Evolutionary conservation across 2,888 invertebrate species (phyloP).

Genomic region (Pollenia amentaria): DNA sequence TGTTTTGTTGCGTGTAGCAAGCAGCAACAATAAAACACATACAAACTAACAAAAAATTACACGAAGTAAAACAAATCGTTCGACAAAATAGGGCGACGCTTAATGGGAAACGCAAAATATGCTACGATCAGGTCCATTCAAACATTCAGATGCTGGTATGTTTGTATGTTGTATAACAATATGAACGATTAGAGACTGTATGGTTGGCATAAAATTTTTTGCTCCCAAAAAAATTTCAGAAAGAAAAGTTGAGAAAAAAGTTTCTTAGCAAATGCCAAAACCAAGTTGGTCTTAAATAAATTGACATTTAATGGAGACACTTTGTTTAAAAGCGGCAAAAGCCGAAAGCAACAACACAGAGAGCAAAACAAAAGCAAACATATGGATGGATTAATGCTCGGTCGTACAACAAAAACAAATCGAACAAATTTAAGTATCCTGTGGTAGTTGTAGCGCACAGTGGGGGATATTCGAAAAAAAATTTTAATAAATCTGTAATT

Average conservation of each 20-base stretch:
- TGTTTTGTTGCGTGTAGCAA: slow-evolving; percentile 75
- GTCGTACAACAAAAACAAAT: slow-evolving; percentile 8
- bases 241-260: slow-evolving; percentile 35
- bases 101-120: slow-evolving; percentile 59
- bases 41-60: slow-evolving; percentile 68
- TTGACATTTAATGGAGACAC: slow-evolving; percentile 75
- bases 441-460: not conserved
- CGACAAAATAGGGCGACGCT: slow-evolving; percentile 75
- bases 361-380: slow-evolving; percentile 38
- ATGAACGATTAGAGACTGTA: slow-evolving; percentile 25
- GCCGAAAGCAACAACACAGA: slow-evolving; percentile 55
- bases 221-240: slow-evolving; percentile 25
- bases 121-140: not conserved
- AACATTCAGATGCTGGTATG: slow-evolving; percentile 1
- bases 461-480: no score
- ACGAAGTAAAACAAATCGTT: slow-evolving; percentile 76
- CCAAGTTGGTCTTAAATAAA: slow-evolving; percentile 73
- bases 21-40: slow-evolving; percentile 67
- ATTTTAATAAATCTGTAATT: no score
- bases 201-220: slow-evolving; percentile 26
- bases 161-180: slow-evolving; percentile 4
- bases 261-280: slow-evolving; percentile 72
- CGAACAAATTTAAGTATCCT: slow-evolving; percentile 37
- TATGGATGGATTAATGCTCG: slow-evolving; percentile 58
- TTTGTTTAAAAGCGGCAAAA: slow-evolving; percentile 69